Evolutionary conservation across 2,113 vertebrate species (phyloP), one percentile per base, ranked within the genome.

Genomic region (Zapus hudsonius): DNA sequence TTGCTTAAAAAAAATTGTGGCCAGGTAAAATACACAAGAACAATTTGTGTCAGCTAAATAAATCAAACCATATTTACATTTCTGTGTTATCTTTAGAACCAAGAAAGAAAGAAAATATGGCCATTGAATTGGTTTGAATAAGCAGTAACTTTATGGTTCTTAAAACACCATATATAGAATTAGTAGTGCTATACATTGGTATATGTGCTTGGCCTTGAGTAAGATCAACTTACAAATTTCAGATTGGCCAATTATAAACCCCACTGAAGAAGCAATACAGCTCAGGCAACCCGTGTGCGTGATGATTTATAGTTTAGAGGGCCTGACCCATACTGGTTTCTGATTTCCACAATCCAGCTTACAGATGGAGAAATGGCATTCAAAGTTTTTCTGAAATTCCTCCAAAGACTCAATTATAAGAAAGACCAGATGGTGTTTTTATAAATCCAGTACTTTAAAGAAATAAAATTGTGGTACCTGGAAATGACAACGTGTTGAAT

Each of bases 1-100:
- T 38, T 81, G 27, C 20, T 42, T 64, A 64, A 64, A 42, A 42
- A 42, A 52, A 52, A 52, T 15, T 52, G 52, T 52, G 52, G 12
- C 93, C 69, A 97, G 83, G 90, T 89, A 93, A 90, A 96, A 93
- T 75, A 89, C 40, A 89, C 31, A 96, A 70, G 59, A 92, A 82
- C 59, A 82, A 31, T 72, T 84, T 87, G 79, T 88, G 61, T 55
- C 90, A 93, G 75, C 8, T 69, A 86, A 95, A 81, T 78, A 83
- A 7, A 90, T 92, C 83, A 86, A 93, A 75, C 20, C 33, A 63
- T 91, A 93, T 93, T 96, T 97, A 75, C 84, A 92, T 92, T 90
- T 91, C 86, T 96, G 59, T 93, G 80, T 89, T 94, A 96, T 89
- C 90, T 94, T 90, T 82, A 89, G 80, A 83, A 40, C 83, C n/a